Evolutionary conservation across 2,797 vertebrate genomes (phyloP), one percentile per base, ranked within the genome.

Genomic region (Myotis planiceps): DNA sequence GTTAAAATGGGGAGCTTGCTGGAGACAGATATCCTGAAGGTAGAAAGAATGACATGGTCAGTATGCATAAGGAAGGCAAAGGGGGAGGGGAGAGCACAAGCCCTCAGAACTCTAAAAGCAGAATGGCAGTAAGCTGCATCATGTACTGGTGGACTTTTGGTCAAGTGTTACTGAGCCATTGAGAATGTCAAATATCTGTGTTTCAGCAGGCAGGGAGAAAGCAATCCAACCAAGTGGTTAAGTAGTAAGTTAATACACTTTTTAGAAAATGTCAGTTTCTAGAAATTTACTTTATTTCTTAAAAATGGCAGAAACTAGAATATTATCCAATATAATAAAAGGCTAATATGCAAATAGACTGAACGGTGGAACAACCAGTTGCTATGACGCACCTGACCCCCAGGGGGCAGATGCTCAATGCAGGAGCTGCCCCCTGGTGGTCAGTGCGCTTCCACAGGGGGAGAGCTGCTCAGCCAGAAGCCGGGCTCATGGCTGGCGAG

Each of bases 41-140:
- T 19, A n/a, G 29, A 75, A 14, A 83, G 18, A 65, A 8, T 81
- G 27, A 68, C 69, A 27, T 66, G 18, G 49, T 74, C 29, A 74
- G 42, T 49, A 68, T 18, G 74, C 29, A 51, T 34, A 75, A 47
- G 9, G 37, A 13, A 66, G 71, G 5, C 13, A 39, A 72, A 23
- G 16, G 1, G 0, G 37, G 9, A 15, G 6, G 3, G 4, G 29
- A 2, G 25, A 18, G 10, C 5, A 5, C 3, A 18, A 47, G 9
- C 39, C 49, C 27, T 79, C 39, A 74, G 16, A 63, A 53, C 19
- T 45, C 80, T 63, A 25, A 63, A 65, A 71, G 74, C 65, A 79
- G 34, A 63, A 69, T 18, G 65, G 51, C 71, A 72, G 10, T 42
- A 72, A 72, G 65, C 21, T 13, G 6, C 23, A 21, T 42, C 45